Percentiles rank a stretch among this genome's conserved stretches.
These are phyloP conservation scores for Euplexia lucipara DNA, from an alignment of 2,888 invertebrate genomes.

Conservation along the genomic window DNA sequence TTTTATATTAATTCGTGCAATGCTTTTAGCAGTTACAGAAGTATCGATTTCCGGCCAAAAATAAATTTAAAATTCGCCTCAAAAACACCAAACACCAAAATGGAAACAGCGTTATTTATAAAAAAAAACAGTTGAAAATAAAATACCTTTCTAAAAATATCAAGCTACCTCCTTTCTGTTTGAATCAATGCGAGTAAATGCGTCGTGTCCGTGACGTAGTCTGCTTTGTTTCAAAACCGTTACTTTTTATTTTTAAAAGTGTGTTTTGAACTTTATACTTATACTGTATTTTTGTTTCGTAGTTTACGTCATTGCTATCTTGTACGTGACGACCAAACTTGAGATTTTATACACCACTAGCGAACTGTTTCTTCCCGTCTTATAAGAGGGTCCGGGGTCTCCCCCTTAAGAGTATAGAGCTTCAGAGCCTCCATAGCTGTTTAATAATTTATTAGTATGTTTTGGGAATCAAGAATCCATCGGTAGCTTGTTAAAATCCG, in stretches of 20 bases:
- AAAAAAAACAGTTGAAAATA: conserved; percentile 14
- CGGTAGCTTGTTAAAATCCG: too few relatives aligned
- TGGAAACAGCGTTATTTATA: conserved; percentile 1
- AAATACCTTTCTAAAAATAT: conserved; percentile 43
- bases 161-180: conserved; percentile 5
- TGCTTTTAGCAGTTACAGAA: too few relatives aligned
- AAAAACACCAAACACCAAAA: conserved; percentile 8
- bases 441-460: too few relatives aligned
- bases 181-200: not conserved
- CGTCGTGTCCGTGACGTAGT: conserved; percentile 19
- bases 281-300: not conserved
- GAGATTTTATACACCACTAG: not conserved
- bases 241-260: conserved; percentile 15
- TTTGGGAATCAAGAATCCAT: too few relatives aligned
- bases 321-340: not conserved
- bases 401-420: too few relatives aligned
- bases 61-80: too few relatives aligned
- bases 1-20: too few relatives aligned
- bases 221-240: conserved; percentile 33
- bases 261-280: conserved; percentile 8
- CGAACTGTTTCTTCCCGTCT: too few relatives aligned
- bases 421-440: too few relatives aligned
- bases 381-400: too few relatives aligned
- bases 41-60: too few relatives aligned
- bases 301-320: not conserved